Evolutionary conservation across 2,113 vertebrate species (phyloP), one percentile per base, ranked within the genome.

Genomic region (Pantherophis guttatus): DNA sequence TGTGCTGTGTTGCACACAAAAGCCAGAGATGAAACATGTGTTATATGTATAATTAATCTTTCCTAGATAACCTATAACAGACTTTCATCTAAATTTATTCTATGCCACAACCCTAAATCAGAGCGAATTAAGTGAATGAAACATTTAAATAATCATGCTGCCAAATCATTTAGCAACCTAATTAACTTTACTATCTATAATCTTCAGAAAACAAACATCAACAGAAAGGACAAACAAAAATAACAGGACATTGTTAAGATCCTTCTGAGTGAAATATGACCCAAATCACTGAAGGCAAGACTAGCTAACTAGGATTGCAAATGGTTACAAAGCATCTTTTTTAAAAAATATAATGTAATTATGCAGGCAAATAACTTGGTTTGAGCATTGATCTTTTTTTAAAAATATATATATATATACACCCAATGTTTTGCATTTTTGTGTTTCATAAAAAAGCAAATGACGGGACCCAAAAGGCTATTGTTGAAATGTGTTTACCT

Each of bases 111-210:
- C 91, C 88, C 44, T 11, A 94, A 89, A 5, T 11, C 3, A 94
- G 39, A 93, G 54, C 94, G 92, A 90, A 85, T 92, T 90, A 93
- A 94, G 92, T 59, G 58, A 59, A 92, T 75, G 17, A 94, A 95
- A 88, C 12, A 52, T 94, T 96, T 93, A 93, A 90, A 95, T 90
- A 95, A 11, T 0, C 44, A 94, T 94, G 93, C 93, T 93, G 91
- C 92, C 55, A 93, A 57, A 70, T 91, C 94, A 95, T 95, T 95
- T 95, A 96, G 95, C 96, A 95, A 95, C 91, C 23, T 52, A 26
- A 95, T 95, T 87, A n/a, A 91, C 87, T 91, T 93, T 89, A 92
- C 86, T 94, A 91, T 91, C 90, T 39, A 93, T 55, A 70, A n/a
- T 87, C 86, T 94, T 95, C 88, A 87, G 94, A 95, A 81, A 93